Percentiles rank a stretch among this genome's conserved stretches.
Conservation (phyloP, 2,113 vertebrate species). For the Eolophus roseicapilla region DNA sequence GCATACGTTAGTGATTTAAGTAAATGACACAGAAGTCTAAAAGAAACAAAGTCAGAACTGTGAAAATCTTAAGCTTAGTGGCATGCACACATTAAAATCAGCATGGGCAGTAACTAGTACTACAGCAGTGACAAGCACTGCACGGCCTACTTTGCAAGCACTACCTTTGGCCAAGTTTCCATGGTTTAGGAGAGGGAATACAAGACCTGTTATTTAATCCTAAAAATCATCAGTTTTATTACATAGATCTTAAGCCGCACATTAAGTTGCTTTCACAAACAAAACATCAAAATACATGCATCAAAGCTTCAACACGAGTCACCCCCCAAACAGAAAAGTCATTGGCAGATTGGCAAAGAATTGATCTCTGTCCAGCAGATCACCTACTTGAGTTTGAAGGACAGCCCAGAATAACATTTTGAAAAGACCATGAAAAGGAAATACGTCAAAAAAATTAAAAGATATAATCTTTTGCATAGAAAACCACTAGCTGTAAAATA, state of each 20-base stretch:
- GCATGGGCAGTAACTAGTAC: background rate
- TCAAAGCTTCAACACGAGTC: background rate
- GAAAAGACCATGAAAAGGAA: background rate
- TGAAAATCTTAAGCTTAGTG: background rate
- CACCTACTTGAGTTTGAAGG: background rate
- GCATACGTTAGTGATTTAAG: background rate
- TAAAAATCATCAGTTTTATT: background rate
- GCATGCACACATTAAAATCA: background rate
- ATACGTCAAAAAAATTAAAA: background rate
- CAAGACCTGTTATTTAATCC: background rate
- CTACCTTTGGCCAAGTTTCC: background rate
- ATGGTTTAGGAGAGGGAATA: background rate
- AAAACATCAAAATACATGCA: background rate
- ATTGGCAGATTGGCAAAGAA: background rate
- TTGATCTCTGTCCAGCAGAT: background rate
- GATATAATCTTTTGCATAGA: background rate
- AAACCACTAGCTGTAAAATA: constrained; percentile 23
- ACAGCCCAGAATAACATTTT: background rate
- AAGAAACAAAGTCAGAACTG: background rate
- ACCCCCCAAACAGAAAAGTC: background rate
- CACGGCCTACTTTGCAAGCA: background rate
- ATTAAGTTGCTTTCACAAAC: background rate
- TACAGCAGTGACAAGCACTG: background rate
- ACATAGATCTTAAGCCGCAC: background rate
- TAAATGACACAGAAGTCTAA: background rate